Conservation (phyloP, 2,797 vertebrate species). For the Choloepus didactylus region DNA sequence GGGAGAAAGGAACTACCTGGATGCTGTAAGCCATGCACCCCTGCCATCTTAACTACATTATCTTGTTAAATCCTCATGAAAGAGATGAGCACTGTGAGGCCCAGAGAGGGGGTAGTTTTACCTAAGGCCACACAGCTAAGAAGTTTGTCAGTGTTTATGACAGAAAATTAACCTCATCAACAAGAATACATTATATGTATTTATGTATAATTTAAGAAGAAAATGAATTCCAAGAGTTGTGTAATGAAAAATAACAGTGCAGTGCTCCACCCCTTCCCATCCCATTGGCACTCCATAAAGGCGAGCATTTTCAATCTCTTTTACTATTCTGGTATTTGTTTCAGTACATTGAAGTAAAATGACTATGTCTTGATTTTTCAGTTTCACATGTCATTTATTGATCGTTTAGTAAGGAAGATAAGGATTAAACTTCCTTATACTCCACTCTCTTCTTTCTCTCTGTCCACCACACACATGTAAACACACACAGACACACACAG, state of each 20-base stretch:
- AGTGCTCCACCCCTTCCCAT: not conserved
- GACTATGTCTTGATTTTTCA: not conserved
- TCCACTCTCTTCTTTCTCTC: not conserved
- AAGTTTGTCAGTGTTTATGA: not conserved
- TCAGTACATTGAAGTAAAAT: not conserved
- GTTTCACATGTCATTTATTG: constrained; percentile 15
- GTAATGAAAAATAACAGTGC: not conserved
- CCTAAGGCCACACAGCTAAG: constrained; percentile 10
- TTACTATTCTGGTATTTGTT: not conserved
- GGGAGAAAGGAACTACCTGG: not conserved
- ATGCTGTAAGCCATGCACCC: not conserved
- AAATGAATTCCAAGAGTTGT: not conserved
- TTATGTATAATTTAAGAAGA: not conserved
- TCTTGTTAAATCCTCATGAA: not conserved
- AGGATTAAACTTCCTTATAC: not conserved
- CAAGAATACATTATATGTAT: not conserved
- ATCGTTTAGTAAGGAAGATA: not conserved
- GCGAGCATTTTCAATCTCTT: not conserved
- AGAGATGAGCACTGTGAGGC: not conserved
- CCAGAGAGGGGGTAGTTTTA: not conserved
- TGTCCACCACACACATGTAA: not conserved
- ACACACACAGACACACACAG: not conserved
- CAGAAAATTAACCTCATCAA: not conserved
- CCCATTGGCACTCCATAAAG: not conserved
- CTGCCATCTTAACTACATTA: not conserved